Conservation (phyloP, 2,797 vertebrate species). For the Pristis pectinata region DNA sequence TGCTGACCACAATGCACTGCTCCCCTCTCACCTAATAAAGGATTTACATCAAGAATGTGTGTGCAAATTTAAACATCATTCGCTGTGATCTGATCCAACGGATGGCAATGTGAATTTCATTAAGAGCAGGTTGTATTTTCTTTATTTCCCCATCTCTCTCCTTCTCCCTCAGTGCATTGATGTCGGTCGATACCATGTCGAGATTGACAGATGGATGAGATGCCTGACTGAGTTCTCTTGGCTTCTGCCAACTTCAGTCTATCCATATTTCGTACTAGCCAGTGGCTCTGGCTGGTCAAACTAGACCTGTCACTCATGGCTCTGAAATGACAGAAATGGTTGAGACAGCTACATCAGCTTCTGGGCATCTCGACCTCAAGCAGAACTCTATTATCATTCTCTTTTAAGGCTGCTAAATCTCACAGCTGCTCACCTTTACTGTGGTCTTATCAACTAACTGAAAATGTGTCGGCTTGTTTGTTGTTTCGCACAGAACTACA, state of each 20-base stretch:
- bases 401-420: background rate
- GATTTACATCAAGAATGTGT: background rate
- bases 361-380: background rate
- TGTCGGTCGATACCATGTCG: background rate
- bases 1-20: background rate
- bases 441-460: background rate
- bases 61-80: background rate
- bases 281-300: background rate
- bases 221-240: background rate
- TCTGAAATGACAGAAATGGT: background rate
- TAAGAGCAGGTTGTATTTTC: background rate
- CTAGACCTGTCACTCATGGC: background rate
- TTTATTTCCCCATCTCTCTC: background rate
- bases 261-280: background rate
- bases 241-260: background rate
- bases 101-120: background rate
- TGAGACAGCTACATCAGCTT: background rate
- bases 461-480: background rate
- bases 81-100: background rate
- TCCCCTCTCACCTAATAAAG: background rate
- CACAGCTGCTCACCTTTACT: background rate
- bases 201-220: slow-evolving; percentile 8
- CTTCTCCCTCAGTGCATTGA: background rate
- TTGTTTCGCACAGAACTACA: background rate
- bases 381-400: background rate